Evolutionary conservation across 2,888 invertebrate genomes (phyloP).

Genomic region (Eristalinus sepulchralis): DNA sequence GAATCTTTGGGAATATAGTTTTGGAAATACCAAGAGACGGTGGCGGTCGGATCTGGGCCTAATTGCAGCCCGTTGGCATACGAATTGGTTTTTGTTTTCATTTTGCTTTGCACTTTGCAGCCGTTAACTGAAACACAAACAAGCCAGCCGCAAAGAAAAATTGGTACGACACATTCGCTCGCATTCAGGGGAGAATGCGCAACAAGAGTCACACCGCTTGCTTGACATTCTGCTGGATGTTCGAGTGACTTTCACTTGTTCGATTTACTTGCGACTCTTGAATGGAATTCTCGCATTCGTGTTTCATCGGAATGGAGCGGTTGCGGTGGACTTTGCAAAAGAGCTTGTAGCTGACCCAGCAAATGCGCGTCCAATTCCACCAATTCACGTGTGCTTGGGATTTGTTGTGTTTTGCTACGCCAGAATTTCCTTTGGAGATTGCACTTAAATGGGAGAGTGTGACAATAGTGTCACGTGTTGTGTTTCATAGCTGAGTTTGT

Average conservation of each 20-base stretch:
- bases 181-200: slow-evolving; percentile 17
- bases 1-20: slow-evolving; percentile 21
- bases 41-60: background rate
- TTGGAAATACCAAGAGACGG: background rate
- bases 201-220: slow-evolving; percentile 1
- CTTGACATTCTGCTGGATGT: slow-evolving; percentile 28
- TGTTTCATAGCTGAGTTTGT: background rate
- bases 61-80: background rate
- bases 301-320: background rate
- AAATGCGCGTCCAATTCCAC: background rate
- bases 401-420: background rate
- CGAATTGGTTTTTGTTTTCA: background rate
- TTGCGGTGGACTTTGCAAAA: background rate
- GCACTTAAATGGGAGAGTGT: background rate
- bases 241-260: slow-evolving; percentile 16
- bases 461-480: background rate
- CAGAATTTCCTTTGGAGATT: background rate
- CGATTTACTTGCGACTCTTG: slow-evolving; percentile 1
- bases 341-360: background rate
- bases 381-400: too few species aligned
- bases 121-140: background rate
- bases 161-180: slow-evolving; percentile 30
- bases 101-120: background rate
- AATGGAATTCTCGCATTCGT: background rate
- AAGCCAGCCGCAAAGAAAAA: slow-evolving; percentile 1